These are phyloP conservation scores for Gorsachius goisagi DNA, from an alignment of 2,113 vertebrate species.

Conservation along the genomic window DNA sequence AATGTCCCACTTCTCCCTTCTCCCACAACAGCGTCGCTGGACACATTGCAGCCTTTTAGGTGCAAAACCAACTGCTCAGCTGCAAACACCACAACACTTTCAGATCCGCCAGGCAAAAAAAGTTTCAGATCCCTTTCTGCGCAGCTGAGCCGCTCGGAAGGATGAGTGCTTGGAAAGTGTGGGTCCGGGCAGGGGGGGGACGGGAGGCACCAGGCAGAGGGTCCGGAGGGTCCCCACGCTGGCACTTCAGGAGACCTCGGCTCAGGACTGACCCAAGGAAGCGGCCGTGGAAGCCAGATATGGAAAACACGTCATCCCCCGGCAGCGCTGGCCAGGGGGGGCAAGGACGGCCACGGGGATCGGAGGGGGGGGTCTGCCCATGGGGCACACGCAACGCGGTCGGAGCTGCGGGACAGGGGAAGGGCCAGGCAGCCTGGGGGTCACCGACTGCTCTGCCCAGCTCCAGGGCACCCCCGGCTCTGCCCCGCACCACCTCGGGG, in stretches of 20 bases:
- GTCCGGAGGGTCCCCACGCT: neutral
- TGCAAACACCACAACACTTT: neutral
- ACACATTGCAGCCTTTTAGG: neutral
- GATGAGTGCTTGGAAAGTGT: accelerated
- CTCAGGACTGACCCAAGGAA: neutral
- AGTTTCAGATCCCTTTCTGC: neutral
- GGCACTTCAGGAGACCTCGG: neutral
- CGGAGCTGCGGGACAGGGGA: neutral
- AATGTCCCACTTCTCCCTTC: neutral
- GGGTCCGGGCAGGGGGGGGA: neutral
- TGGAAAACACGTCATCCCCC: too few species aligned
- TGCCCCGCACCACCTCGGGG: neutral
- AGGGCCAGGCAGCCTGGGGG: accelerated
- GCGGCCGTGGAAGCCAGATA: neutral
- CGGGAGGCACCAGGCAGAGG: too few species aligned
- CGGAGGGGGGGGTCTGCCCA: neutral
- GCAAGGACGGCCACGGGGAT: accelerated
- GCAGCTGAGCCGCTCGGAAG: neutral
- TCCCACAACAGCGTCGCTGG: accelerated
- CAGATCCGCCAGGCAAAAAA: neutral
- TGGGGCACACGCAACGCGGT: neutral
- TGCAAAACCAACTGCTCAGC: neutral
- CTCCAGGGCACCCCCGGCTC: neutral
- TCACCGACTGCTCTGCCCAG: neutral
- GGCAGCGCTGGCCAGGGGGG: neutral